Percentiles rank a stretch among this genome's conserved stretches.
Evolutionary conservation across 92 coral and sea anemone species (phyloP).

Genomic region (Umimayanthus chanpuru): DNA sequence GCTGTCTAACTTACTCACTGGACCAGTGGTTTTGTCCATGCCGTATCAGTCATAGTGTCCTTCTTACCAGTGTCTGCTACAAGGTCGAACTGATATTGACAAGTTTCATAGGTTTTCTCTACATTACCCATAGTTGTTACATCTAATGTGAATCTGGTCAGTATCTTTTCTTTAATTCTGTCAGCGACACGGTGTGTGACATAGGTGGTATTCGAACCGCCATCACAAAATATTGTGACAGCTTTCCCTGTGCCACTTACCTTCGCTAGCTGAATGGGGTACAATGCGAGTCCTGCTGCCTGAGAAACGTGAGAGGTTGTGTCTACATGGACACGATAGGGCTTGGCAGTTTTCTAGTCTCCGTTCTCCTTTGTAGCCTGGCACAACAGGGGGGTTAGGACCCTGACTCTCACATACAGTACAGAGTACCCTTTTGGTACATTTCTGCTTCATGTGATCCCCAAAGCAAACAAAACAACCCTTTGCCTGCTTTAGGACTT

Average conservation of each 20-base stretch:
- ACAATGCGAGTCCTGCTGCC: slow-evolving; percentile 42
- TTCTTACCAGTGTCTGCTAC: slow-evolving; percentile 51
- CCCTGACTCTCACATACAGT: slow-evolving; percentile 40
- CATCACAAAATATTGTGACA: slow-evolving; percentile 45
- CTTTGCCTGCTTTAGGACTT: slow-evolving; percentile 36
- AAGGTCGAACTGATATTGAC: slow-evolving; percentile 57
- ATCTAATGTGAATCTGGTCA: slow-evolving; percentile 36
- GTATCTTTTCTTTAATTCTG: slow-evolving; percentile 46
- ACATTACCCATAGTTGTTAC: slow-evolving; percentile 54
- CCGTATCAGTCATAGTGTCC: slow-evolving; percentile 50
- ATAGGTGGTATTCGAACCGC: slow-evolving; percentile 54
- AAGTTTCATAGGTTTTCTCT: slow-evolving; percentile 42
- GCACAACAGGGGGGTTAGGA: slow-evolving; percentile 50
- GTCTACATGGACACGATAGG: slow-evolving; percentile 9
- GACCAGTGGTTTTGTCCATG: slow-evolving; percentile 60
- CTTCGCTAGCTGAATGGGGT: slow-evolving; percentile 52
- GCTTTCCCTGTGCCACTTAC: slow-evolving; percentile 42
- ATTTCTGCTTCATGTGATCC: slow-evolving; percentile 45
- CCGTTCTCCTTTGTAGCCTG: slow-evolving; percentile 24
- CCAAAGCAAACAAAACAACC: slow-evolving; percentile 59
- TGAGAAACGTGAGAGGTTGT: slow-evolving; percentile 33
- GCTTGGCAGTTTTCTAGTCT: slow-evolving; percentile 13
- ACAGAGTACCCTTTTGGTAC: slow-evolving; percentile 47
- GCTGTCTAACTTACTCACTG: slow-evolving; percentile 47
- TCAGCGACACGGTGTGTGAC: slow-evolving; percentile 50